Evolutionary conservation across 1,140 invertebrate species (phyloP).

Genomic region (Ceratosolen solmsi): DNA sequence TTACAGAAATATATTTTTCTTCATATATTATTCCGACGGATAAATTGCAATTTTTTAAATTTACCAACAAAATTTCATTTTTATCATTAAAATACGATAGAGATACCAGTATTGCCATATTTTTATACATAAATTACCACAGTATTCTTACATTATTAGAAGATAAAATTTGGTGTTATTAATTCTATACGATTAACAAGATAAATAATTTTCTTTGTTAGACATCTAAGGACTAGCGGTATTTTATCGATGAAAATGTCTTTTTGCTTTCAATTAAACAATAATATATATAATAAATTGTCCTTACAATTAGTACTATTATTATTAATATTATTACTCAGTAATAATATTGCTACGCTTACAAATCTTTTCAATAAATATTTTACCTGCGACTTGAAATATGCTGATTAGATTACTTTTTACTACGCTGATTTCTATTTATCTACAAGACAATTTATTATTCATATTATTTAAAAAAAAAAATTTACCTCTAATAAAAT

Average conservation of each 20-base stretch:
- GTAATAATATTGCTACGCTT: neutral
- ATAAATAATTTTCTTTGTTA: slow-evolving; percentile 41
- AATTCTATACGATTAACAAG: slow-evolving; percentile 20
- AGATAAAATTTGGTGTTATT: slow-evolving; percentile 43
- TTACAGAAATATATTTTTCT: neutral
- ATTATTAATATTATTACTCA: neutral
- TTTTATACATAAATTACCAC: neutral
- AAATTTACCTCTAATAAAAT: too few relatives aligned
- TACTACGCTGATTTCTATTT: too few relatives aligned
- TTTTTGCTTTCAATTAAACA: too few relatives aligned
- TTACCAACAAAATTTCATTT: neutral
- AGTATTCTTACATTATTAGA: slow-evolving; percentile 9
- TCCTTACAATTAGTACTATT: neutral
- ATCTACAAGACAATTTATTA: too few relatives aligned
- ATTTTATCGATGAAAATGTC: neutral
- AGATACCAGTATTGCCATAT: neutral
- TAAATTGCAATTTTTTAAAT: neutral
- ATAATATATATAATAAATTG: too few relatives aligned
- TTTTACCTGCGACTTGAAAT: slow-evolving; percentile 8
- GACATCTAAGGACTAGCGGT: slow-evolving; percentile 41
- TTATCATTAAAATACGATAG: neutral
- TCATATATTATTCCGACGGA: neutral
- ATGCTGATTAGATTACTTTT: neutral
- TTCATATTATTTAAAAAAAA: too few relatives aligned
- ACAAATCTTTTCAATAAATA: neutral